These are phyloP conservation scores for Ictalurus furcatus DNA, from an alignment of 2,113 vertebrate genomes.

Conservation along the genomic window DNA sequence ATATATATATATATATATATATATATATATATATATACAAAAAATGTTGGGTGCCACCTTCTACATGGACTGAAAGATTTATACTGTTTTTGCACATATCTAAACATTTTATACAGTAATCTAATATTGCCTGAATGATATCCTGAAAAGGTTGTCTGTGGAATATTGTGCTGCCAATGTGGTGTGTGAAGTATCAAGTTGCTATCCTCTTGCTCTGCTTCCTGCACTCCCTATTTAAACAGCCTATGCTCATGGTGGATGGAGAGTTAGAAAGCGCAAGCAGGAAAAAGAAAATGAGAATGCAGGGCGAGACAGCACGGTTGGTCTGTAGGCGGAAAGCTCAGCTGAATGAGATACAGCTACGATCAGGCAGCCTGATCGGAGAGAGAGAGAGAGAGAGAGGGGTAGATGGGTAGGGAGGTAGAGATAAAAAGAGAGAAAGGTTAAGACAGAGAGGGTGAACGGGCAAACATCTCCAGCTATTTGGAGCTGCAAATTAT, in stretches of 20 bases:
- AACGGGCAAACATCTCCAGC: slow-evolving; percentile 21
- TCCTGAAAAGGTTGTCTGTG: not conserved
- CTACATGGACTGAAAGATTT: not conserved
- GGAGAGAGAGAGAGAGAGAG: not conserved
- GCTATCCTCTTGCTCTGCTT: not conserved
- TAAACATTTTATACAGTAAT: not conserved
- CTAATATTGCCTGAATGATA: not conserved
- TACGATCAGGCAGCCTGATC: not conserved
- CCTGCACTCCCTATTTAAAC: not conserved
- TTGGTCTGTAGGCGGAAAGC: slow-evolving; percentile 24
- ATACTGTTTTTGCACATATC: not conserved
- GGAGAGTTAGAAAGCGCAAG: not conserved
- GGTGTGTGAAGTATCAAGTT: not conserved
- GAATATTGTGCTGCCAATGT: not conserved
- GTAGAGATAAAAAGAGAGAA: not conserved
- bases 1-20: no score
- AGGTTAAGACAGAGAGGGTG: not conserved
- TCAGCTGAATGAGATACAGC: slow-evolving; percentile 17
- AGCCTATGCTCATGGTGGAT: not conserved
- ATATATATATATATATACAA: not conserved
- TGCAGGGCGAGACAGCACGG: not conserved
- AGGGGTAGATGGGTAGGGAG: not conserved
- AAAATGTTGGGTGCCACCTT: not conserved
- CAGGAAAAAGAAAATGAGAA: slow-evolving; percentile 5
- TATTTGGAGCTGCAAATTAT: slow-evolving; percentile 33